Percentiles rank a stretch among this genome's conserved stretches.
phyloP scores from a whole-genome alignment of 2,113 vertebrate genomes.

The Myrmecophaga tridactyla region DNA sequence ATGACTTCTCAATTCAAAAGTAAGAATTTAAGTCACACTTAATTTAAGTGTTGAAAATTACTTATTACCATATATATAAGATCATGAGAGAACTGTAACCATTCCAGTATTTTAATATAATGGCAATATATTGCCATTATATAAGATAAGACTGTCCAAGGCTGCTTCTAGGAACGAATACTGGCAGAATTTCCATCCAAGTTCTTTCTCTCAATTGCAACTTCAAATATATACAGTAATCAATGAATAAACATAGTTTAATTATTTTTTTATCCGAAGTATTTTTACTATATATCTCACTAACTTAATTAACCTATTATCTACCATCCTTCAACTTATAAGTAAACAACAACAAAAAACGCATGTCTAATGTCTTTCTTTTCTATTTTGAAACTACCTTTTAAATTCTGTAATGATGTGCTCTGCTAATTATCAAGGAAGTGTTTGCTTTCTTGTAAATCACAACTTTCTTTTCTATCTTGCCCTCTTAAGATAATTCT shows the following conservation, averaged over 20 bases:
- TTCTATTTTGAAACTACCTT: background rate
- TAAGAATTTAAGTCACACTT: conserved; percentile 11
- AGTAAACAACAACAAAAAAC: background rate
- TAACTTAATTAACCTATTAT: background rate
- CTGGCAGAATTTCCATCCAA: background rate
- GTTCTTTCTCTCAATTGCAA: background rate
- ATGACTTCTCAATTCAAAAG: conserved; percentile 66
- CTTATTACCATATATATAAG: background rate
- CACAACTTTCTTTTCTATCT: background rate
- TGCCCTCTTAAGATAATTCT: background rate
- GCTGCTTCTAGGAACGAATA: background rate
- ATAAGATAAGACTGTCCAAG: background rate
- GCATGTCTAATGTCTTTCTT: background rate
- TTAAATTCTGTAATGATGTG: background rate
- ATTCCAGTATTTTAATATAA: conserved; percentile 6
- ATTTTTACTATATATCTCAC: background rate
- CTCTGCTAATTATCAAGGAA: background rate
- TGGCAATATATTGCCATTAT: background rate
- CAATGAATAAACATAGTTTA: background rate
- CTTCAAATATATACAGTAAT: background rate
- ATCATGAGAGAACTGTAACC: background rate
- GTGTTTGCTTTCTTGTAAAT: background rate
- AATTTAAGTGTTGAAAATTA: conserved; percentile 2
- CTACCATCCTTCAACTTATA: background rate
- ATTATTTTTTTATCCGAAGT: background rate